phyloP scores from a whole-genome alignment of 2,797 vertebrate genomes.

The Pteronotus mesoamericanus region DNA sequence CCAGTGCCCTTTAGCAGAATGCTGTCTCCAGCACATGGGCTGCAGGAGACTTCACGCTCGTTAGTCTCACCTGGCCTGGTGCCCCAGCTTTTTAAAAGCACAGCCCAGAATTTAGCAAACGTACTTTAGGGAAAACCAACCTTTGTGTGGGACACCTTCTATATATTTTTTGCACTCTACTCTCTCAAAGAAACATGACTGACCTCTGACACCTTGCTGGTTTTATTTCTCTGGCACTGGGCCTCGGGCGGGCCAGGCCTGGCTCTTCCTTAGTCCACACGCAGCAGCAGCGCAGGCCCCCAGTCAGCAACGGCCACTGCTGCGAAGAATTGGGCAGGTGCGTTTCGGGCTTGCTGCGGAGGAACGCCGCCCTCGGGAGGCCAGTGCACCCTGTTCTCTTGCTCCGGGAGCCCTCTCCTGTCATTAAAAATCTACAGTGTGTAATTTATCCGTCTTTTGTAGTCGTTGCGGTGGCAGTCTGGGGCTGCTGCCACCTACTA shows the following conservation, averaged over 20 bases:
- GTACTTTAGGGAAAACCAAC: background rate
- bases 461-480: background rate
- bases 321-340: background rate
- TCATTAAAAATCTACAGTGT: background rate
- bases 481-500: background rate
- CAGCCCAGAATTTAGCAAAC: background rate
- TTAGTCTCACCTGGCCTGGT: background rate
- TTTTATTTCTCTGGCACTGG: background rate
- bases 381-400: background rate
- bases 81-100: slow-evolving; percentile 21
- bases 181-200: background rate
- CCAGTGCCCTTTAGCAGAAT: background rate
- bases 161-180: background rate
- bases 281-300: background rate
- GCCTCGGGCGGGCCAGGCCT: background rate
- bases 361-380: background rate
- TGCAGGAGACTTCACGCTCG: background rate
- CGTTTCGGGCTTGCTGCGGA: background rate
- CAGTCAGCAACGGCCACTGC: background rate
- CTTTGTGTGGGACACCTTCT: background rate
- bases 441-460: background rate
- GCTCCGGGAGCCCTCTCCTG: background rate
- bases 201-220: background rate
- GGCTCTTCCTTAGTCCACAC: background rate
- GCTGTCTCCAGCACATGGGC: background rate